A percentile compares a stretch with the other conserved stretches of the same genome.
Conservation (phyloP, 2,113 vertebrate genomes). For the Pitta sordida region DNA sequence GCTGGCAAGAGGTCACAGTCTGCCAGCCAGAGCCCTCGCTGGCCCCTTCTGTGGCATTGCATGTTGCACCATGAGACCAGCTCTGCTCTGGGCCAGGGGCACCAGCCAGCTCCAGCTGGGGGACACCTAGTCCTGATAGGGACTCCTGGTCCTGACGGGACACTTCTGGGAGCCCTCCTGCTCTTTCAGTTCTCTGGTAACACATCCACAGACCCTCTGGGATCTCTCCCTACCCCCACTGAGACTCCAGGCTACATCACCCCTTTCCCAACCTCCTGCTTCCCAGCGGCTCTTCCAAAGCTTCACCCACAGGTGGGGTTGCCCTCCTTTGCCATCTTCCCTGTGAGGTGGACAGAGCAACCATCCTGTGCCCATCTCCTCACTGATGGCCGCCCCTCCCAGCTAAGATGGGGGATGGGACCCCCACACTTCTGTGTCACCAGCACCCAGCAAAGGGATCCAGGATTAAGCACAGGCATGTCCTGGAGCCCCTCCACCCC, state of each 20-base stretch:
- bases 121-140: background rate
- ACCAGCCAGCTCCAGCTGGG: background rate
- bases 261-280: background rate
- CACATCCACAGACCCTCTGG: background rate
- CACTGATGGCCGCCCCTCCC: background rate
- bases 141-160: background rate
- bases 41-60: background rate
- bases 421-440: accelerated
- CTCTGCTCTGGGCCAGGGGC: background rate
- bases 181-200: background rate
- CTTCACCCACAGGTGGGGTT: background rate
- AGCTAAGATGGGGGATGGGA: accelerated
- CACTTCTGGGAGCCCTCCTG: background rate
- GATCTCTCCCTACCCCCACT: background rate
- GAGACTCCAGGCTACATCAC: background rate
- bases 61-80: background rate
- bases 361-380: background rate
- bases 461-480: background rate
- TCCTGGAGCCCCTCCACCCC: background rate
- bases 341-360: background rate
- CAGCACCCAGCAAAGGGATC: background rate
- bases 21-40: background rate
- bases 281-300: background rate
- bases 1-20: background rate
- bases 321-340: background rate